Base-by-base conservation (phyloP, 2,797 vertebrate species). In the Holocentrus rufus region DNA sequence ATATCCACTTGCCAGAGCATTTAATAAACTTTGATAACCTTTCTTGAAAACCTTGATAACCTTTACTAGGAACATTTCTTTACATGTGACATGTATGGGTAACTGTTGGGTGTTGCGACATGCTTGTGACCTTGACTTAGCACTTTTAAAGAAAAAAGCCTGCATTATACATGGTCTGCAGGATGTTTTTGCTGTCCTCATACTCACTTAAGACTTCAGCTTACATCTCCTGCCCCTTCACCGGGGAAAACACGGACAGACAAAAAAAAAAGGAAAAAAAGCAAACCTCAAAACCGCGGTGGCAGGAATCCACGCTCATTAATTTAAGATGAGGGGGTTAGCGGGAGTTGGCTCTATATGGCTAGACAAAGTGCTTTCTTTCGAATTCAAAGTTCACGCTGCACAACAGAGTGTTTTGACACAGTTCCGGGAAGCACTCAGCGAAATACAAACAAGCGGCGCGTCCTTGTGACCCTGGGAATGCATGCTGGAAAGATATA, bases 251-350 rank as follows among this genome's bases (percentile, higher is more conserved):
- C 18, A 58, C 2, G 7, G 18, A 34, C 31, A 13, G 25, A 74
- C 10, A 18, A 30, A 27, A 27, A 27, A 27, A 27, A 31, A 47
- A 23, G 22, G 66, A 65, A 70, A 57, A 31, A 60, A 69, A 23
- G 10, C 11, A 52, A 57, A 61, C 52, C 56, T 71, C 22, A 57
- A 74, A 74, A 72, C 20, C 27, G 22, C 25, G 27, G n/a, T 78
- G 68, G 79, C 74, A 58, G 54, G n/a, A 59, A 68, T 82, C 62
- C 77, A 74, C 46, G 65, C 72, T 74, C 68, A 80, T 87, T 84
- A 77, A 85, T 82, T 79, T 69, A 76, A 86, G 65, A 88, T 79
- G 72, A 85, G 80, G 49, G 27, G 55, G 44, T 77, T 69, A 67
- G 62, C 64, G 39, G 56, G 47, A 73, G 69, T 57, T 80, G 58